phyloP scores from a whole-genome alignment of 2,797 vertebrate species.

The Myotis findleyi region DNA sequence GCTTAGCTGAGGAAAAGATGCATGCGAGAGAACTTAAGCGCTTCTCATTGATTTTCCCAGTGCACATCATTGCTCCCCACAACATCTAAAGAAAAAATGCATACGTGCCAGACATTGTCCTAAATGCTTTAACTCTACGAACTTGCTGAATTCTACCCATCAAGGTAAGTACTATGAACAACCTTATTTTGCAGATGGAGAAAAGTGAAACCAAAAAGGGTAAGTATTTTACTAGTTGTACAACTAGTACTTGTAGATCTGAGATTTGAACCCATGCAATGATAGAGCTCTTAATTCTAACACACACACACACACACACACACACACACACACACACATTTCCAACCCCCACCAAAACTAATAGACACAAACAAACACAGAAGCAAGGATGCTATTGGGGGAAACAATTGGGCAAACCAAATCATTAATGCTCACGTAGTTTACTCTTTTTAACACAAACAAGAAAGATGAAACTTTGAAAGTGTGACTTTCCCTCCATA shows the following conservation, averaged over 20 bases:
- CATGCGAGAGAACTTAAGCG: background rate
- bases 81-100: background rate
- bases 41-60: background rate
- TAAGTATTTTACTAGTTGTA: background rate
- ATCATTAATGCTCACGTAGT: background rate
- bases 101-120: background rate
- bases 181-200: background rate
- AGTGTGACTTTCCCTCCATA: background rate
- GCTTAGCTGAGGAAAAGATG: background rate
- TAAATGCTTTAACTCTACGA: background rate
- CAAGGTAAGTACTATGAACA: background rate
- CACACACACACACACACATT: background rate
- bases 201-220: background rate
- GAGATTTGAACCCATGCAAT: background rate
- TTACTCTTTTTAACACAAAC: background rate
- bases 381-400: background rate
- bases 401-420: background rate
- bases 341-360: background rate
- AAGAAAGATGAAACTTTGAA: conserved; percentile 29
- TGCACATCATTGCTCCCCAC: background rate
- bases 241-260: background rate
- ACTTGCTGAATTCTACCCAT: background rate
- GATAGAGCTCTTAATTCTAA: background rate
- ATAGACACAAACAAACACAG: background rate
- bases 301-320: too few species aligned